These are phyloP conservation scores for Eurypyga helias DNA, from an alignment of 2,113 vertebrate species.

Conservation along the genomic window DNA sequence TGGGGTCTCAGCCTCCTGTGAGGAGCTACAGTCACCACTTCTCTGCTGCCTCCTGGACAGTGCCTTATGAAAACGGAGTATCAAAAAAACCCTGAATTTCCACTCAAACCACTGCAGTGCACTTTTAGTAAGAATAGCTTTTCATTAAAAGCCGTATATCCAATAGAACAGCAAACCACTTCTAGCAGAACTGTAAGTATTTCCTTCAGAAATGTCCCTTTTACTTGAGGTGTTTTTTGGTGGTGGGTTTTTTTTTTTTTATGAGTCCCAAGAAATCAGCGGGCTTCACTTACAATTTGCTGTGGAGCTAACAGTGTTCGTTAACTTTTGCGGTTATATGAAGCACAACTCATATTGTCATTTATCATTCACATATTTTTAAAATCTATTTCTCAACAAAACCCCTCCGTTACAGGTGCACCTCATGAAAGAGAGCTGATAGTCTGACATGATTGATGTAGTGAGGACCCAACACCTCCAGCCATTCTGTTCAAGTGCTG, in stretches of 20 bases:
- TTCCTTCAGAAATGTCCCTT: background rate
- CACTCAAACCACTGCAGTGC: background rate
- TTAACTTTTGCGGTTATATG: background rate
- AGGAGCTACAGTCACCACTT: background rate
- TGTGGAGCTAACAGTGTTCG: background rate
- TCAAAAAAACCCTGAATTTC: background rate
- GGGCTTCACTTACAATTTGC: background rate
- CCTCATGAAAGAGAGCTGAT: constrained; percentile 6
- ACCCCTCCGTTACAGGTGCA: background rate
- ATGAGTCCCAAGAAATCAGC: background rate
- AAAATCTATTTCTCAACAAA: background rate
- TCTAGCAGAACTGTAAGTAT: background rate
- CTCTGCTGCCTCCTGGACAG: background rate
- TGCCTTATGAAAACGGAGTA: background rate
- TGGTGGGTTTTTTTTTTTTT: no score
- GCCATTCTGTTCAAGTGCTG: constrained; percentile 48
- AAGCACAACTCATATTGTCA: background rate
- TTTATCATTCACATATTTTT: background rate
- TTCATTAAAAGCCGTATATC: background rate
- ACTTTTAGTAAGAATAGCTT: background rate
- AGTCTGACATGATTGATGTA: constrained; percentile 37
- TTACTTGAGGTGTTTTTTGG: no score
- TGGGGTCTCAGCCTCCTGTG: background rate
- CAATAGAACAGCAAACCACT: background rate
- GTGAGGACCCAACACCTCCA: constrained; percentile 20